Percentiles rank a stretch among this genome's conserved stretches.
phyloP scores from a whole-genome alignment of 2,888 invertebrate genomes.

The Drosophila rellima region DNA sequence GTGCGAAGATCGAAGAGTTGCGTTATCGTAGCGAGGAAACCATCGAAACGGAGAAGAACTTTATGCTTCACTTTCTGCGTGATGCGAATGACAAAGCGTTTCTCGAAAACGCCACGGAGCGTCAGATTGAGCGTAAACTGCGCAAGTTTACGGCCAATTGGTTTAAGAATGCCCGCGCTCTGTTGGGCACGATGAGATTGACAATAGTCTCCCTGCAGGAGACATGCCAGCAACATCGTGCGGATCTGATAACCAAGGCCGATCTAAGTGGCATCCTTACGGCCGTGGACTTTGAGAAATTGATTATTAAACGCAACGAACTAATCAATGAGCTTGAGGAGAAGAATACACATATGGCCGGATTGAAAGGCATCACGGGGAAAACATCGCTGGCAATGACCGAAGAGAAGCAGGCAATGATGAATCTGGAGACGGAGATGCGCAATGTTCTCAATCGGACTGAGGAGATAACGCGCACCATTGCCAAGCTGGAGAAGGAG shows the following conservation, averaged over 20 bases:
- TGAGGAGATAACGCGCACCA: constrained; percentile 83
- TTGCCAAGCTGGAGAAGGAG: constrained; percentile 85
- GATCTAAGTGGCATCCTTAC: constrained; percentile 87
- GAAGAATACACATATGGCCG: constrained; percentile 86
- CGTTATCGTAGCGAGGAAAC: constrained; percentile 86
- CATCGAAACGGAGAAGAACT: constrained; percentile 85
- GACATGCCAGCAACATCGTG: constrained; percentile 85
- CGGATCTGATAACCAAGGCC: constrained; percentile 84
- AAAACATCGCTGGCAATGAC: constrained; percentile 86
- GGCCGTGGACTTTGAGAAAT: constrained; percentile 87
- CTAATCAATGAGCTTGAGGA: constrained; percentile 86
- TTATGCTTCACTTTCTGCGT: constrained; percentile 83
- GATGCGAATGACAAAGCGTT: constrained; percentile 74
- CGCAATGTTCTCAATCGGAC: constrained; percentile 85
- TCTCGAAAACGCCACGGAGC: constrained; percentile 77
- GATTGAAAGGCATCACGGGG: constrained; percentile 87
- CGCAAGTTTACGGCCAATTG: constrained; percentile 87
- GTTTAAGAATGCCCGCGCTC: constrained; percentile 86
- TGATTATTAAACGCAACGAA: constrained; percentile 87
- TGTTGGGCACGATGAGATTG: constrained; percentile 87
- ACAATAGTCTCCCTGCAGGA: constrained; percentile 86
- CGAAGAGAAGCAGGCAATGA: constrained; percentile 86
- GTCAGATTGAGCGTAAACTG: constrained; percentile 82
- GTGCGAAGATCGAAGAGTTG: constrained; percentile 86
- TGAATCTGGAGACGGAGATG: constrained; percentile 84